These are phyloP conservation scores for Gryon sp. DNA, from an alignment of 1,140 invertebrate genomes.

Conservation along the genomic window DNA sequence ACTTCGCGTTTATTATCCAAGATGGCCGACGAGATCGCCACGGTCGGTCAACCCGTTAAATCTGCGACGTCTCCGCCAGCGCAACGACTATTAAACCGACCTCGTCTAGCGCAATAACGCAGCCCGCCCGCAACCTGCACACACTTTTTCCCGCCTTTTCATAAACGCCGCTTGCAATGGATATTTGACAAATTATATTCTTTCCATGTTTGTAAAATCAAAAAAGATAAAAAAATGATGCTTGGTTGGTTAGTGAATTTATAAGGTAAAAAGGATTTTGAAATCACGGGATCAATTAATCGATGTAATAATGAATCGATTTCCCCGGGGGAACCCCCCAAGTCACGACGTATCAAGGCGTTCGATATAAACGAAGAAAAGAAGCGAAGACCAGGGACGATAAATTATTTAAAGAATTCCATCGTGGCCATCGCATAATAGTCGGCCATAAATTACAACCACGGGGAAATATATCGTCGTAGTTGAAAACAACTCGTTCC, in stretches of 20 bases:
- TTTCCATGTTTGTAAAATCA: not conserved
- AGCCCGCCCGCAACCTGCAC: too few species aligned
- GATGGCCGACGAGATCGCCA: conserved; percentile 53
- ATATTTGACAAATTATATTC: conserved; percentile 11
- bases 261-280: conserved; percentile 35
- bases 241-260: too few species aligned
- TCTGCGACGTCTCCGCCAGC: conserved; percentile 51
- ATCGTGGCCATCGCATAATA: conserved; percentile 67
- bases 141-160: too few species aligned
- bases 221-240: too few species aligned
- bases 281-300: conserved; percentile 62
- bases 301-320: conserved; percentile 67
- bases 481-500: conserved; percentile 64
- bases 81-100: too few species aligned
- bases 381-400: conserved; percentile 62
- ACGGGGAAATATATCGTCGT: conserved; percentile 66
- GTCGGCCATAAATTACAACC: conserved; percentile 65
- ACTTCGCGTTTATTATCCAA: conserved; percentile 65
- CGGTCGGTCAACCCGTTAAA: conserved; percentile 60
- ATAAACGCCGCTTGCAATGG: too few species aligned
- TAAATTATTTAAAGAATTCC: conserved; percentile 70
- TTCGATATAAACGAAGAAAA: conserved; percentile 63
- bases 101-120: too few species aligned
- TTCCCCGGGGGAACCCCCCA: conserved; percentile 53
- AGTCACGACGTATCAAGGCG: conserved; percentile 48